Percentiles rank a stretch among this genome's conserved stretches.
These are phyloP conservation scores for Leptura quadrifasciata DNA, from an alignment of 2,888 invertebrate species.

Conservation along the genomic window DNA sequence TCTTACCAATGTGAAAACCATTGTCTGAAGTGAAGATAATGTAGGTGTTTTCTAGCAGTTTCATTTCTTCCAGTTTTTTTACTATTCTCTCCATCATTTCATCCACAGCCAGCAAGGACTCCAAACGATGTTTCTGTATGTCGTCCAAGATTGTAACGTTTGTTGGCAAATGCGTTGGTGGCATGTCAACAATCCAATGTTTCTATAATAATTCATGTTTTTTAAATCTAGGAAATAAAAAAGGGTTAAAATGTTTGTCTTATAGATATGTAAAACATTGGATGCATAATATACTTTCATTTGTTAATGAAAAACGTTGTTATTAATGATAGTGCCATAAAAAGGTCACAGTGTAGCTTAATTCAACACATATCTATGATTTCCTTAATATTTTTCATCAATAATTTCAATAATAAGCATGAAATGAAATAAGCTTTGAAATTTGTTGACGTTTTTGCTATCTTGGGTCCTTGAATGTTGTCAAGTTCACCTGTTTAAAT, in stretches of 20 bases:
- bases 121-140: conserved; percentile 85
- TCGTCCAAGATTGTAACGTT: conserved; percentile 80
- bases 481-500: too few relatives aligned
- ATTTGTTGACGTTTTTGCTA: too few relatives aligned
- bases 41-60: conserved; percentile 84
- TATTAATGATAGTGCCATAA: too few relatives aligned
- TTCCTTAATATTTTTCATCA: too few relatives aligned
- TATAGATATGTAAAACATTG: too few relatives aligned
- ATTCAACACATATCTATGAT: too few relatives aligned
- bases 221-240: conserved; percentile 13
- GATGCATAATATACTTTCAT: too few relatives aligned
- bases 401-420: too few relatives aligned
- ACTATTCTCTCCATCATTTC: conserved; percentile 85
- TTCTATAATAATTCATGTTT: conserved; percentile 77
- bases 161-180: conserved; percentile 80
- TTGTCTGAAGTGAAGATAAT: conserved; percentile 92
- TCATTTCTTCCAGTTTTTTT: conserved; percentile 74
- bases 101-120: conserved; percentile 90
- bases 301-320: too few relatives aligned
- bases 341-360: too few relatives aligned
- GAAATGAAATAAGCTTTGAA: too few relatives aligned
- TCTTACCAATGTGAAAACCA: conserved; percentile 89
- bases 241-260: background rate
- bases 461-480: too few relatives aligned
- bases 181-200: conserved; percentile 89